Conservation (phyloP, 2,888 invertebrate species). For the Cerceris rybyensis region DNA sequence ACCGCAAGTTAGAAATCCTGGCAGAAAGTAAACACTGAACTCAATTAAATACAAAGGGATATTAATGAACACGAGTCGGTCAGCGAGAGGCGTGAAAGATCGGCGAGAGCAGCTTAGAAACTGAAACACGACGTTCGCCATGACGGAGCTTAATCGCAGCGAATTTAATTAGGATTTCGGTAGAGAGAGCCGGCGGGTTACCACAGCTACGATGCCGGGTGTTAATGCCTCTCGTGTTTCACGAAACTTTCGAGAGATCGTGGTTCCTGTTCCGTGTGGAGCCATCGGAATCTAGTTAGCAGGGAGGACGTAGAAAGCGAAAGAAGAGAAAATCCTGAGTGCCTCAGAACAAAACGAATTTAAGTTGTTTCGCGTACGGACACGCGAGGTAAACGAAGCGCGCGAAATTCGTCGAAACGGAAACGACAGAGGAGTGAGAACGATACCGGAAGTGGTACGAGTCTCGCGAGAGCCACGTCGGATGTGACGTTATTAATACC, state of each 20-base stretch:
- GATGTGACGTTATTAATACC: background rate
- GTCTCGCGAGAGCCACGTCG: slow-evolving; percentile 8
- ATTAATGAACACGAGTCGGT: too few relatives aligned
- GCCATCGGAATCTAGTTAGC: slow-evolving; percentile 47
- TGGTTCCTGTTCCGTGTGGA: slow-evolving; percentile 10
- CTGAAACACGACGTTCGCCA: background rate
- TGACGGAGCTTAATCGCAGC: slow-evolving; percentile 35
- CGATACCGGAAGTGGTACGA: slow-evolving; percentile 2
- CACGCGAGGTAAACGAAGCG: slow-evolving; percentile 14
- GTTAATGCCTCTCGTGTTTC: slow-evolving; percentile 33
- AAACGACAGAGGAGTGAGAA: background rate
- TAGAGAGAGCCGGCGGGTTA: slow-evolving; percentile 5
- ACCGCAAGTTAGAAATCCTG: too few relatives aligned
- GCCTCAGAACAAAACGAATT: slow-evolving; percentile 64
- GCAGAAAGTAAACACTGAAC: too few relatives aligned
- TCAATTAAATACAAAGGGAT: too few relatives aligned
- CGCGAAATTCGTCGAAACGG: background rate
- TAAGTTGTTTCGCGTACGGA: slow-evolving; percentile 55
- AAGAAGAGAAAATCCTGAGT: background rate
- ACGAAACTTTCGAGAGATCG: slow-evolving; percentile 31
- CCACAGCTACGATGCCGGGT: background rate
- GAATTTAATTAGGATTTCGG: slow-evolving; percentile 59
- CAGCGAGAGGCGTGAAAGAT: too few relatives aligned
- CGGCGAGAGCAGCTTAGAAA: too few relatives aligned
- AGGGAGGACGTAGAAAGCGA: background rate